Percentiles rank a stretch among this genome's conserved stretches.
phyloP scores from a whole-genome alignment of 2,888 invertebrate genomes.

The Drosophila kambysellisi region DNA sequence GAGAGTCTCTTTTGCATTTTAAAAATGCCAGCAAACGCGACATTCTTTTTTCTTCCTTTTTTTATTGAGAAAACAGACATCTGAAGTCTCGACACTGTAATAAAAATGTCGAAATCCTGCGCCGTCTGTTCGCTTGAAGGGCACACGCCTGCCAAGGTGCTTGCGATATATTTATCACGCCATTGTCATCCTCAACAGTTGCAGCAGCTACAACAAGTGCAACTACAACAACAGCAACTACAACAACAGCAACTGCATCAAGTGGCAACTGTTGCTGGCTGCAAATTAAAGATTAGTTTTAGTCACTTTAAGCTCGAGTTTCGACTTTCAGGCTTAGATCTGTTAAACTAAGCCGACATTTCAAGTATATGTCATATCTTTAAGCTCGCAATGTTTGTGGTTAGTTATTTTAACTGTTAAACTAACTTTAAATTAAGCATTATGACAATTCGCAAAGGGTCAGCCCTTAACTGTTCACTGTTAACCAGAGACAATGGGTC shows the following conservation, averaged over 20 bases:
- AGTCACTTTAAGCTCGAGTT: background rate
- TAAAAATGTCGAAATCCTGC: conserved; percentile 67
- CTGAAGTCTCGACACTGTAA: conserved; percentile 51
- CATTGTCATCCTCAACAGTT: conserved; percentile 40
- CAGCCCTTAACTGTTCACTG: conserved; percentile 5
- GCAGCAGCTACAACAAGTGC: conserved; percentile 21
- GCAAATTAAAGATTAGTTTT: conserved; percentile 10
- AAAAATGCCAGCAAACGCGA: conserved; percentile 54
- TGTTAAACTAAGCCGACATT: background rate
- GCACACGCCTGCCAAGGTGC: conserved; percentile 56
- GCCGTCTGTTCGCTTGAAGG: conserved; percentile 39
- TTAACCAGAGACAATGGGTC: conserved; percentile 10
- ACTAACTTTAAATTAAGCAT: background rate
- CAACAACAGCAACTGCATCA: conserved; percentile 10
- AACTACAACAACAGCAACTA: background rate
- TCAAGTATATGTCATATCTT: background rate
- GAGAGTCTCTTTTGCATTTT: conserved; percentile 52
- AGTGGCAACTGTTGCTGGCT: conserved; percentile 50
- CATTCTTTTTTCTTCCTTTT: conserved; percentile 36
- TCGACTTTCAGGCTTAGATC: background rate
- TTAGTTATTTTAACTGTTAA: background rate
- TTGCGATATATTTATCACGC: conserved; percentile 66
- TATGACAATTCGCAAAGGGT: no score
- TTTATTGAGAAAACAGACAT: conserved; percentile 32
- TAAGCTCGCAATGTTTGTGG: background rate